Conservation (phyloP, 2,797 vertebrate genomes). For the Myotis planiceps region DNA sequence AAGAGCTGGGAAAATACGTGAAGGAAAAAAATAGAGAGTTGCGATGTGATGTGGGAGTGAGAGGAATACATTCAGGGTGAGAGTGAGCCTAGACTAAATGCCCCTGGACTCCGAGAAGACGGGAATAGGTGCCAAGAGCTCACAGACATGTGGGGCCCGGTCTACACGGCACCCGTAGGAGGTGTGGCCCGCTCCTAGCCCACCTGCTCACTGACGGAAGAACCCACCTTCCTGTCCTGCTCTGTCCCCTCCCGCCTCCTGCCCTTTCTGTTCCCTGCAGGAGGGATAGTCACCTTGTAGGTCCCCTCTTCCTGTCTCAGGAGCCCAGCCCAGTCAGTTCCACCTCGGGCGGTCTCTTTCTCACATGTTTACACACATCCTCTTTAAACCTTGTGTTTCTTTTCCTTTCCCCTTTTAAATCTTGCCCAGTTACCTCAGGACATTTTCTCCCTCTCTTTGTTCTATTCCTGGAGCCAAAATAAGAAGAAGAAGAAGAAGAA, state of each 20-base stretch:
- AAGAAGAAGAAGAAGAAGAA: not conserved
- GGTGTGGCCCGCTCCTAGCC: not conserved
- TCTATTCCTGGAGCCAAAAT: constrained; percentile 63
- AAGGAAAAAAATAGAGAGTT: constrained; percentile 68
- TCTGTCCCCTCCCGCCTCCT: not conserved
- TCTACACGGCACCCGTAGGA: accelerated
- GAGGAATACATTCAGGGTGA: not conserved
- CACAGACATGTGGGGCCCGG: not conserved
- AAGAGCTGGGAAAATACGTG: constrained; percentile 78
- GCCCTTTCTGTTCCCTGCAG: not conserved
- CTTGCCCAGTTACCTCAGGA: constrained; percentile 77
- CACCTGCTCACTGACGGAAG: not conserved
- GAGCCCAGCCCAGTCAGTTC: constrained; percentile 20
- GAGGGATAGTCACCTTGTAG: not conserved
- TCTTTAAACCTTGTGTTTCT: constrained; percentile 65
- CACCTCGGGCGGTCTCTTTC: constrained; percentile 61
- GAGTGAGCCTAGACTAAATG: not conserved
- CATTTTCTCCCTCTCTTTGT: constrained; percentile 69
- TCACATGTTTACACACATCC: constrained; percentile 75
- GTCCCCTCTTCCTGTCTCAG: not conserved
- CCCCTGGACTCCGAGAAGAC: not conserved
- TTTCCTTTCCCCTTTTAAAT: constrained; percentile 70
- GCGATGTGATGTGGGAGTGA: constrained; percentile 57
- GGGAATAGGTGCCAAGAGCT: not conserved
- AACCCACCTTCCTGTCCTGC: not conserved